Base-by-base conservation (phyloP, 1,140 invertebrate species). In the Calliopsis andreniformis region DNA sequence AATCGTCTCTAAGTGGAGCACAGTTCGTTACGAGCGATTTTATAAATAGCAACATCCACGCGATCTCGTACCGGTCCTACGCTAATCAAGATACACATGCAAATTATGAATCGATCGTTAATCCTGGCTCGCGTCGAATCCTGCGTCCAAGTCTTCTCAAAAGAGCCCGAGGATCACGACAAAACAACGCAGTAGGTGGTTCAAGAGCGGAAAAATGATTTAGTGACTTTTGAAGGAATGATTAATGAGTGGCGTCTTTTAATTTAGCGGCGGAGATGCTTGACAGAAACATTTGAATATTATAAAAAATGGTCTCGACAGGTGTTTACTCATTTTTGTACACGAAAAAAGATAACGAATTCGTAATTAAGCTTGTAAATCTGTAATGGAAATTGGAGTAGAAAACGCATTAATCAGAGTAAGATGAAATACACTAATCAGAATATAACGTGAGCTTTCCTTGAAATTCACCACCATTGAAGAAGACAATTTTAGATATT, bases 41-140 rank as follows among this genome's bases (percentile, higher is more conserved):
- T 75, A 75, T 81, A 79, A 79, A 81, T 75, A 81, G 76, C 56
- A 42, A 63, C 56, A 66, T 69, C 23, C 61, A 67, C 78, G 76
- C 70, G 78, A 78, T 78, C 12, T 78, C 66, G 53, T 47, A 58
- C 23, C 73, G 78, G 59, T 49, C 16, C n/a, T 4, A 23, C 61
- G 42, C 23, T 66, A 47, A 70, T 73, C 67, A 62, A 30, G 62
- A 51, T 64, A 45, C 72, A 35, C 47, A 42, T 58, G 79, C 77
- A 76, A 76, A 76, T 81, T 80, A 81, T 80, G 64, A 80, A 80
- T 81, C 71, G 78, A 80, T 80, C 71, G 43, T 69, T 58, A 68
- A 67, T 73, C 45, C 45, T 39, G 23, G 75, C 69, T 35, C 18
- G 1, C 28, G 35, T 55, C 25, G 10, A 51, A 20, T 25, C 49